These are phyloP conservation scores for Oreochromis spilurus DNA, from an alignment of 2,113 vertebrate species.

Conservation along the genomic window DNA sequence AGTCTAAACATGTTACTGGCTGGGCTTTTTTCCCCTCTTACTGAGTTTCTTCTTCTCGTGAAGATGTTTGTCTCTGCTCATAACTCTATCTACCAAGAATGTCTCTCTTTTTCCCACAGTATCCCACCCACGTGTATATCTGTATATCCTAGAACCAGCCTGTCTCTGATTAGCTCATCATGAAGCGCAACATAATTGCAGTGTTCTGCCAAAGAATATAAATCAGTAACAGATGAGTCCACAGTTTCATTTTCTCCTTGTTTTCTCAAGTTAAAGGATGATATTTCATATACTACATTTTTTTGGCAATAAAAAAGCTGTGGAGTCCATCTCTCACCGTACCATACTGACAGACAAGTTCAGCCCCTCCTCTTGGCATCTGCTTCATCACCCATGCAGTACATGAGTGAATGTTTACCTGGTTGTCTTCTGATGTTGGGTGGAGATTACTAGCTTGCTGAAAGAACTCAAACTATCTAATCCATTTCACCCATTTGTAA, in stretches of 20 bases:
- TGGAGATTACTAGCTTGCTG: neutral
- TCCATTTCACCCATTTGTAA: neutral
- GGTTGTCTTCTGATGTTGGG: neutral
- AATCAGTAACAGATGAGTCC: neutral
- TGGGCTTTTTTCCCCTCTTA: rapidly evolving
- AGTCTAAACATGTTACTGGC: neutral
- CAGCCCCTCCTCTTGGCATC: neutral
- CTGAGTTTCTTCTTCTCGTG: neutral
- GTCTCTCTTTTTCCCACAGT: neutral
- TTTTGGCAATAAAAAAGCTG: neutral
- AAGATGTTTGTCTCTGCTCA: neutral
- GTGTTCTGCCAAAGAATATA: neutral
- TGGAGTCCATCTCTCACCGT: neutral
- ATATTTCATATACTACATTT: neutral
- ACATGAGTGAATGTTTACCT: neutral
- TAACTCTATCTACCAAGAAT: neutral
- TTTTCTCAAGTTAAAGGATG: neutral
- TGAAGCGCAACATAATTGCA: neutral
- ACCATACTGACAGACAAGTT: neutral
- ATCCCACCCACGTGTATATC: neutral
- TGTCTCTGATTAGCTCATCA: neutral
- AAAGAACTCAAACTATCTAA: neutral
- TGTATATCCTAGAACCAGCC: neutral
- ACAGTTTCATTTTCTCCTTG: neutral
- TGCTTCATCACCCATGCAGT: neutral